These are phyloP conservation scores for Lophochroa leadbeateri DNA, from an alignment of 2,113 vertebrate genomes.

Conservation along the genomic window DNA sequence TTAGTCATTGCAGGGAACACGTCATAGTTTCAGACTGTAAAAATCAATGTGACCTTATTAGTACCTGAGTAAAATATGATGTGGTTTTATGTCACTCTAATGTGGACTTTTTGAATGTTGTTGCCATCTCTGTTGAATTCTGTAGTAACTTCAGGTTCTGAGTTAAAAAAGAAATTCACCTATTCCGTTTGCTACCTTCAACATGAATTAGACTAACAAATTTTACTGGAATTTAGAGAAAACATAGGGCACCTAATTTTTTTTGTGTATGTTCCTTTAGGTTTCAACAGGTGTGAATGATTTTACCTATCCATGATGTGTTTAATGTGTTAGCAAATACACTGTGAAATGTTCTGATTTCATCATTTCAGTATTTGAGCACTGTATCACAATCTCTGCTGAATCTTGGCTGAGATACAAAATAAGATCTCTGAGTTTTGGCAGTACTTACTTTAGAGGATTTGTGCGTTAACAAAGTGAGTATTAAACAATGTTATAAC, in stretches of 20 bases:
- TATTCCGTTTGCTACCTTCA: not conserved
- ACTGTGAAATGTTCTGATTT: not conserved
- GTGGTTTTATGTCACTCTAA: not conserved
- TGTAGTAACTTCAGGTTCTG: not conserved
- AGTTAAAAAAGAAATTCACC: not conserved
- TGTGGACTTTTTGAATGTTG: not conserved
- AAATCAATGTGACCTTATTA: not conserved
- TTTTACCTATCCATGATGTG: not conserved
- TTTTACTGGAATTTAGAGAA: not conserved
- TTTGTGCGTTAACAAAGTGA: not conserved
- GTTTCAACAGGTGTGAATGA: not conserved
- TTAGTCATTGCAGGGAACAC: not conserved
- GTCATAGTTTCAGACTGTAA: not conserved
- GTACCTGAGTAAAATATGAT: not conserved
- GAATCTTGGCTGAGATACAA: not conserved
- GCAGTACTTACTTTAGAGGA: not conserved
- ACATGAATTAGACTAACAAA: not conserved
- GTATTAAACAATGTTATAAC: not conserved
- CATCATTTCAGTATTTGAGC: not conserved
- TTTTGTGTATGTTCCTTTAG: not conserved
- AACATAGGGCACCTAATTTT: not conserved
- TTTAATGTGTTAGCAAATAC: not conserved
- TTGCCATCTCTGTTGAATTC: not conserved
- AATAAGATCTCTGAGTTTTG: not conserved
- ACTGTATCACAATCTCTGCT: not conserved